Base-by-base conservation (phyloP, 2,113 vertebrate genomes). In the Nycticryphes semicollaris region DNA sequence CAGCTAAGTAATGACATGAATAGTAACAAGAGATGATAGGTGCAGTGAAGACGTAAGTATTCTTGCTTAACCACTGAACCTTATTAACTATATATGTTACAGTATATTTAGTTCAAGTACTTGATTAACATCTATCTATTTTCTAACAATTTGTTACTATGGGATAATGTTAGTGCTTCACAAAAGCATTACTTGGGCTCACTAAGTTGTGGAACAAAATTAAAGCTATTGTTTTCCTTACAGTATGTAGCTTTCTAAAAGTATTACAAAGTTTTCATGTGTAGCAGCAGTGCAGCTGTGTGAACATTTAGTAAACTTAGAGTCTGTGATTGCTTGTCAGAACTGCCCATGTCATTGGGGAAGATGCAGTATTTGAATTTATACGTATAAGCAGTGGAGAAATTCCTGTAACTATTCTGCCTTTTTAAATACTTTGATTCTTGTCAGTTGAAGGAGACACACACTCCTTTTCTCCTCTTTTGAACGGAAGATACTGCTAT, bases 21-120 rank as follows among this genome's bases (percentile, higher is more conserved):
- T 93, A 94, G 90, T 94, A 97, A 93, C 87, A 81, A 53, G 83
- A 91, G 87, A 95, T 88, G 84, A 73, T 90, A 73, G 75, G 76
- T 84, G 79, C 90, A 84, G 57, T 63, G 68, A 72, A 89, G 75
- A 87, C 59, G 47, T 33, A 28, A 91, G 66, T 75, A 68, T 77
- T 94, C 94, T 87, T 94, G 87, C 80, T 89, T 94, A 83, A 20
- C 69, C 79, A 41, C 57, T 94, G 84, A 77, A 84, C 93, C 60
- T 88, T 62, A 75, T 56, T 89, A 87, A 60, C 73, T 56, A 1
- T 84, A 4, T 80, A n/a, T 77, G 72, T 54, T 77, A 30, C 47
- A 59, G 16, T n/a, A 6, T 89, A 69, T 86, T 78, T 87, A 68
- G 51, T 91, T 80, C 39, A 84, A 50, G 30, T 56, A 15, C 43